Evolutionary conservation across 2,888 invertebrate species (phyloP).

Genomic region (Drosophila mimica): DNA sequence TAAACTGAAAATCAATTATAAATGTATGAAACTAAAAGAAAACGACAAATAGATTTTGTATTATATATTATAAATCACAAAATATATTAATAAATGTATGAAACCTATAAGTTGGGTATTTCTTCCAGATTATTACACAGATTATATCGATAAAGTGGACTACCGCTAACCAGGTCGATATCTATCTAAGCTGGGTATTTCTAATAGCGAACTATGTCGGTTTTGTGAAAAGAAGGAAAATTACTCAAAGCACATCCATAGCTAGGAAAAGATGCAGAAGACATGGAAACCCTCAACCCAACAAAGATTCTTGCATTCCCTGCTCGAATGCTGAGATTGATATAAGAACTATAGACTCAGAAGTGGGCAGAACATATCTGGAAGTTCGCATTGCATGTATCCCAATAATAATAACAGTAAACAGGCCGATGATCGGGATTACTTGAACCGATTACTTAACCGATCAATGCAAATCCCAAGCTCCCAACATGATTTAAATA

Average conservation of each 20-base stretch:
- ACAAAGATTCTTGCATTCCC: background rate
- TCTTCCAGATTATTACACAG: no score
- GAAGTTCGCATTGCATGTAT: background rate
- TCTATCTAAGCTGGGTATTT: background rate
- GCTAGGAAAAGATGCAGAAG: background rate
- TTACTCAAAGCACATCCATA: background rate
- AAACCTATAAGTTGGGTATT: slow-evolving; percentile 2
- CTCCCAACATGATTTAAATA: slow-evolving; percentile 3
- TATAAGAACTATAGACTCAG: no score
- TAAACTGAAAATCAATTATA: slow-evolving; percentile 70
- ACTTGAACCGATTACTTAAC: background rate
- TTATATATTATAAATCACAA: slow-evolving; percentile 61
- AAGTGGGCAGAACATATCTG: no score
- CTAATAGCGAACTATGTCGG: background rate
- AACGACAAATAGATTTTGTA: slow-evolving; percentile 70
- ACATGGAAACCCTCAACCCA: background rate
- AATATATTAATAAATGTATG: slow-evolving; percentile 51
- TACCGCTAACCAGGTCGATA: background rate
- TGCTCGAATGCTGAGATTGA: background rate
- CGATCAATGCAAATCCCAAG: background rate
- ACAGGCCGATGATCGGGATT: background rate
- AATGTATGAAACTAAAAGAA: slow-evolving; percentile 48
- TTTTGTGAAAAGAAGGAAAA: background rate
- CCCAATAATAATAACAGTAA: background rate
- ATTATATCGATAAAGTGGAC: background rate